Evolutionary conservation across 1,140 invertebrate species (phyloP), one percentile per base, ranked within the genome.

Genomic region (Drosophila nannoptera): DNA sequence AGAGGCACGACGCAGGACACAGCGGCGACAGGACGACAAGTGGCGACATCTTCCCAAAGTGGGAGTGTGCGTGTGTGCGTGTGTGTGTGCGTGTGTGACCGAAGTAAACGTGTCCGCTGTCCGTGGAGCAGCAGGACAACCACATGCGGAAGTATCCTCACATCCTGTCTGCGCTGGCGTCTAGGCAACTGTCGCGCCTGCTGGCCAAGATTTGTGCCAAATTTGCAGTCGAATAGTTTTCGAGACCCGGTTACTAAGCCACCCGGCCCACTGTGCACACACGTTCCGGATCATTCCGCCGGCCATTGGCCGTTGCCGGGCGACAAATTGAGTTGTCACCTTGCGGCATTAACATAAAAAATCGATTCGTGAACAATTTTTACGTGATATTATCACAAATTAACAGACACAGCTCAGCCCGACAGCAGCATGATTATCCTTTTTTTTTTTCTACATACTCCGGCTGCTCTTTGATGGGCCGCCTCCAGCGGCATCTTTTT

Each of bases 351-450:
- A 72, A 75, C 68, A 86, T 84, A 77, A 64, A 62, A 75, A 68
- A 80, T 81, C 58, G 68, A 86, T 86, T 69, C 61, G 35, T 29
- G 11, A 49, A 12, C 36, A 43, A 76, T 74, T 81, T 71, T 86
- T 86, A 86, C 81, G 81, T 86, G 81, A 87, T 81, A 68, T 77
- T 75, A 64, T 67, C 77, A 61, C 68, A 87, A 81, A 86, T 77
- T 86, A 86, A 75, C 77, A 77, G 71, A 69, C 73, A 68, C 56
- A 22, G 22, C 22, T 22, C 22, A 22, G 22, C 40, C 56, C 61
- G 62, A 35, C 43, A 40, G 22, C 22, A 69, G 50, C 45, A 64
- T 77, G 77, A 86, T 81, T 81, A 77, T 75, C 77, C 81, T 31
- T 66, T 70, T 66, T 65, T 45, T 58, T 29, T 70, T 66, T 65